Conservation (phyloP, 2,797 vertebrate genomes). For the Sebastes minor region DNA sequence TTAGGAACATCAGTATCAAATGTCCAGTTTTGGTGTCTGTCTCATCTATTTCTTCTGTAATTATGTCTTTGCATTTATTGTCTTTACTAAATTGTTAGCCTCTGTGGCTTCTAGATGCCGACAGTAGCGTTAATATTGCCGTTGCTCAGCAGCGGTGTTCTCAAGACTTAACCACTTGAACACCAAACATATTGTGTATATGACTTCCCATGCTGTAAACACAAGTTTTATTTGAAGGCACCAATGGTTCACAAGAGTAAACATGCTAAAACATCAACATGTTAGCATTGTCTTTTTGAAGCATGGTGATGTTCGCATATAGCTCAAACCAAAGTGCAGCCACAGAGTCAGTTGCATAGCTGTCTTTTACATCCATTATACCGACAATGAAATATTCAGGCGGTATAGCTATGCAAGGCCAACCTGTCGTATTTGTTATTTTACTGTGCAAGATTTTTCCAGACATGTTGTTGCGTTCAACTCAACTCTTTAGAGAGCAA, state of each 20-base stretch:
- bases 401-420: not conserved
- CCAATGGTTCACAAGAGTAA: not conserved
- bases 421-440: not conserved
- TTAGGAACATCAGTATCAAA: accelerated
- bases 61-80: not conserved
- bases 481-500: not conserved
- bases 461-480: not conserved
- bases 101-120: too few relatives aligned
- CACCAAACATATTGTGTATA: too few relatives aligned
- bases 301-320: not conserved
- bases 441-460: not conserved
- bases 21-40: not conserved
- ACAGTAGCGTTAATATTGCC: not conserved
- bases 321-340: not conserved
- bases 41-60: not conserved
- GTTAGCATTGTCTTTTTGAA: not conserved
- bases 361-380: not conserved
- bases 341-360: not conserved
- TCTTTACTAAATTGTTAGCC: too few relatives aligned
- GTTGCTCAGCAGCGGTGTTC: too few relatives aligned
- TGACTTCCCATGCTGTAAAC: not conserved
- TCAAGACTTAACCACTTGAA: too few relatives aligned
- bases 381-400: not conserved
- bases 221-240: not conserved
- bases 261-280: not conserved